phyloP scores from a whole-genome alignment of 1,140 invertebrate species.

The Megathymus violae region DNA sequence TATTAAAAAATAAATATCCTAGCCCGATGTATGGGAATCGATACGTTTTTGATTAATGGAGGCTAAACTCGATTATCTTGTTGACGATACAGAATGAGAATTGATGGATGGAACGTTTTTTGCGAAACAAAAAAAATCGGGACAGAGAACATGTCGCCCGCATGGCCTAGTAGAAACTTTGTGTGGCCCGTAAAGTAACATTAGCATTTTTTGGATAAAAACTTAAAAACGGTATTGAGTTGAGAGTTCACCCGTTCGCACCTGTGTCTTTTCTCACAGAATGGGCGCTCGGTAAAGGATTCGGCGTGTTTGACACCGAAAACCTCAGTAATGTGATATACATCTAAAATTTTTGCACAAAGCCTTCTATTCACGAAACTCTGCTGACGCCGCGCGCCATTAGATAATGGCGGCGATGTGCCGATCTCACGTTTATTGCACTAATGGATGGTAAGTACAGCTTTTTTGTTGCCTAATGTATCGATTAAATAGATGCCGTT shows the following conservation, averaged over 20 bases:
- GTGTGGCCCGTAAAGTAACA: slow-evolving; percentile 49
- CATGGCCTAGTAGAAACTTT: slow-evolving; percentile 52
- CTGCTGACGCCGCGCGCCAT: slow-evolving; percentile 23
- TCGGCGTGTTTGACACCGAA: slow-evolving; percentile 66
- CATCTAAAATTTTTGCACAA: slow-evolving; percentile 46
- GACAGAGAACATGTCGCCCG: slow-evolving; percentile 64
- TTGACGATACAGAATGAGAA: slow-evolving; percentile 57
- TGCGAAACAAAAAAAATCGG: slow-evolving; percentile 48
- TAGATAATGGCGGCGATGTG: slow-evolving; percentile 31
- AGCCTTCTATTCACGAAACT: slow-evolving; percentile 44
- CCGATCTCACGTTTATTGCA: slow-evolving; percentile 25
- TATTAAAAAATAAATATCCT: slow-evolving; percentile 80
- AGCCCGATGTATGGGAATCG: slow-evolving; percentile 71
- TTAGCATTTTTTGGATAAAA: slow-evolving; percentile 48
- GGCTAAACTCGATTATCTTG: slow-evolving; percentile 70
- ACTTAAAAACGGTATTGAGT: slow-evolving; percentile 33
- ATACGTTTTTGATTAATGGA: slow-evolving; percentile 78
- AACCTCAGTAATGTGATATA: slow-evolving; percentile 65
- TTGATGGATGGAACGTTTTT: slow-evolving; percentile 58
- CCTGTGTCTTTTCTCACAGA: slow-evolving; percentile 64
- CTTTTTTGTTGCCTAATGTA: slow-evolving; percentile 21
- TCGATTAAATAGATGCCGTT: slow-evolving; percentile 3
- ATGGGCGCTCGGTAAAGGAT: slow-evolving; percentile 44
- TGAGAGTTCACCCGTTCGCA: slow-evolving; percentile 57
- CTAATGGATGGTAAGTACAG: slow-evolving; percentile 12